Conservation (phyloP, 2,888 invertebrate genomes). For the Dryobota labecula region DNA sequence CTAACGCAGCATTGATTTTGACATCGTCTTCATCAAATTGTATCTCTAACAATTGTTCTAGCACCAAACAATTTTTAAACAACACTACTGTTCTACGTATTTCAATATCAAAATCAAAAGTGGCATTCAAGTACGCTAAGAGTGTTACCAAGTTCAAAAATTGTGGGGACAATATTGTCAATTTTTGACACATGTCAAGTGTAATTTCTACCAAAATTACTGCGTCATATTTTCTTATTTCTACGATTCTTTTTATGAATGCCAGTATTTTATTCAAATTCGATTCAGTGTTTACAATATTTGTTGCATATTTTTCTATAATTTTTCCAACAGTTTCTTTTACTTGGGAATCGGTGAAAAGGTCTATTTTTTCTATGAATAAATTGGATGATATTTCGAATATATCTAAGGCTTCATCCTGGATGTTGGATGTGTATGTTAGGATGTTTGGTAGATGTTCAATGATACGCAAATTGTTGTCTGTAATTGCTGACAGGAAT, state of each 20-base stretch:
- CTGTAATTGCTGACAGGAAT: slow-evolving; percentile 69
- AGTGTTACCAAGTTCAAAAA: slow-evolving; percentile 49
- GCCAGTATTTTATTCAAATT: slow-evolving; percentile 54
- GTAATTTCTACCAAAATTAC: slow-evolving; percentile 8
- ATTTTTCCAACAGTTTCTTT: slow-evolving; percentile 34
- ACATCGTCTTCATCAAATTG: slow-evolving; percentile 26
- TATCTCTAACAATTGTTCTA: slow-evolving; percentile 47
- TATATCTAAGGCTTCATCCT: slow-evolving; percentile 57
- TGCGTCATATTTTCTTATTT: not conserved
- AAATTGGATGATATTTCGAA: slow-evolving; percentile 69
- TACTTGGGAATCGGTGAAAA: slow-evolving; percentile 65
- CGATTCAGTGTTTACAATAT: slow-evolving; percentile 2
- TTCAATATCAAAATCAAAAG: slow-evolving; percentile 55
- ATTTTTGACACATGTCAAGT: slow-evolving; percentile 27
- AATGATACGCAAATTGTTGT: slow-evolving; percentile 71
- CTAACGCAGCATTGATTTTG: slow-evolving; percentile 64
- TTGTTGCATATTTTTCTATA: slow-evolving; percentile 13
- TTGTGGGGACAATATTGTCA: slow-evolving; percentile 37
- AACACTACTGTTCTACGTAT: slow-evolving; percentile 52
- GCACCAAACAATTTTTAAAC: slow-evolving; percentile 46
- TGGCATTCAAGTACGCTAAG: slow-evolving; percentile 46
- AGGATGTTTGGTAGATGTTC: slow-evolving; percentile 71
- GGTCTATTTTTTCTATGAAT: slow-evolving; percentile 73
- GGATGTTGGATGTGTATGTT: slow-evolving; percentile 62
- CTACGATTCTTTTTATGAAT: slow-evolving; percentile 25